Evolutionary conservation across 2,888 invertebrate species (phyloP).

Genomic region (Ischnura elegans): DNA sequence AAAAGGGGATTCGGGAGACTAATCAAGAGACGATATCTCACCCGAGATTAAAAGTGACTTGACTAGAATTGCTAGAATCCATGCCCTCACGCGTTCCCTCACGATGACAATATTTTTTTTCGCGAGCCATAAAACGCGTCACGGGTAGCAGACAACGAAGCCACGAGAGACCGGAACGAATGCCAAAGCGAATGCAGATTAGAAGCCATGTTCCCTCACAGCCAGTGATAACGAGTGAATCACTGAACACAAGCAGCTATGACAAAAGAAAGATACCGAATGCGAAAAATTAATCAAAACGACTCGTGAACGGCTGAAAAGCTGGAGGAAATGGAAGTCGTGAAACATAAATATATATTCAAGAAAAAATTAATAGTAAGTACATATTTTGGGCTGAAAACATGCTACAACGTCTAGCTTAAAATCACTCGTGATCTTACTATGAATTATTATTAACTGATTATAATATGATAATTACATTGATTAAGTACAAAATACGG

Average conservation of each 20-base stretch:
- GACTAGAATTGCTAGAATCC: not conserved
- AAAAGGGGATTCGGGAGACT: not conserved
- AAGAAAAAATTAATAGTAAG: too few relatives aligned
- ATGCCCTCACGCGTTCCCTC: not conserved
- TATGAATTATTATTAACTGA: too few relatives aligned
- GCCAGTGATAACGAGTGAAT: too few relatives aligned
- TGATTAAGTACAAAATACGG: too few relatives aligned
- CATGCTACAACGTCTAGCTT: too few relatives aligned
- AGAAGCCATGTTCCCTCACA: not conserved
- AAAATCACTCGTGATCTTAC: too few relatives aligned
- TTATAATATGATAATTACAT: too few relatives aligned
- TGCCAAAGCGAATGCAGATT: not conserved
- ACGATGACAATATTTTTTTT: not conserved
- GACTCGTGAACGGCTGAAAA: not conserved
- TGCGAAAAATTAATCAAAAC: too few relatives aligned
- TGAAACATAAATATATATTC: too few relatives aligned
- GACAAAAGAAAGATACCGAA: not conserved
- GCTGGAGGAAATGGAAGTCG: not conserved
- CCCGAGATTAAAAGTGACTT: not conserved
- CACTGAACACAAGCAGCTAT: not conserved
- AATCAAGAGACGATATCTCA: not conserved
- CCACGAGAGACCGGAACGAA: not conserved
- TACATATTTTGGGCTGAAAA: too few relatives aligned
- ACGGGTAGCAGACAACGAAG: not conserved
- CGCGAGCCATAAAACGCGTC: not conserved